Percentiles rank a stretch among this genome's conserved stretches.
Evolutionary conservation across 1,140 invertebrate genomes (phyloP).

Genomic region (Micrasema minimum): DNA sequence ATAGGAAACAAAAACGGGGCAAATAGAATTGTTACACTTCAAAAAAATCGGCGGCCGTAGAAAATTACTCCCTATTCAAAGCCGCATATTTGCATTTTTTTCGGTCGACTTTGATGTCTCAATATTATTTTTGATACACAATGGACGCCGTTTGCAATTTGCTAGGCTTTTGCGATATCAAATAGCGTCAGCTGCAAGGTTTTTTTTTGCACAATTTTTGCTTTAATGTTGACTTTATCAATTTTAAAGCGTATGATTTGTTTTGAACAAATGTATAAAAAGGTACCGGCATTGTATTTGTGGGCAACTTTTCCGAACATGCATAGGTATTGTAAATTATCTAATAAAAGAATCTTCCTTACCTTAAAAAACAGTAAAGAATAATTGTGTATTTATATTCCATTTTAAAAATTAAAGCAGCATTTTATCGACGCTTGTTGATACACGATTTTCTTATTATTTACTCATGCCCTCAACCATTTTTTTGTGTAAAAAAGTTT

Average conservation of each 20-base stretch:
- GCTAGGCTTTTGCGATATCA: conserved; percentile 28
- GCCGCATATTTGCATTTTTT: conserved; percentile 50
- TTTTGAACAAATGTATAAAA: conserved; percentile 21
- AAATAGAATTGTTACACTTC: conserved; percentile 45
- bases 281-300: conserved; percentile 19
- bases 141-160: conserved; percentile 40
- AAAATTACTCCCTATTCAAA: conserved; percentile 47
- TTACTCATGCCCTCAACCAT: too few species aligned
- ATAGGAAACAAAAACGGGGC: conserved; percentile 35
- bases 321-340: too few species aligned
- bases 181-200: conserved; percentile 32
- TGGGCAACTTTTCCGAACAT: background rate
- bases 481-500: too few species aligned
- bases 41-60: conserved; percentile 50
- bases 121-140: conserved; percentile 51
- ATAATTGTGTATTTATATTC: too few species aligned
- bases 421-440: too few species aligned
- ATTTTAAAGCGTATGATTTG: conserved; percentile 36
- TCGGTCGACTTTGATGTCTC: conserved; percentile 52
- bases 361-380: too few species aligned
- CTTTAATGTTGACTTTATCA: conserved; percentile 29
- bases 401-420: too few species aligned
- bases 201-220: conserved; percentile 8
- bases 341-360: too few species aligned
- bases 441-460: too few species aligned